These are phyloP conservation scores for Leptothorax acervorum DNA, from an alignment of 2,888 invertebrate genomes.

Conservation along the genomic window DNA sequence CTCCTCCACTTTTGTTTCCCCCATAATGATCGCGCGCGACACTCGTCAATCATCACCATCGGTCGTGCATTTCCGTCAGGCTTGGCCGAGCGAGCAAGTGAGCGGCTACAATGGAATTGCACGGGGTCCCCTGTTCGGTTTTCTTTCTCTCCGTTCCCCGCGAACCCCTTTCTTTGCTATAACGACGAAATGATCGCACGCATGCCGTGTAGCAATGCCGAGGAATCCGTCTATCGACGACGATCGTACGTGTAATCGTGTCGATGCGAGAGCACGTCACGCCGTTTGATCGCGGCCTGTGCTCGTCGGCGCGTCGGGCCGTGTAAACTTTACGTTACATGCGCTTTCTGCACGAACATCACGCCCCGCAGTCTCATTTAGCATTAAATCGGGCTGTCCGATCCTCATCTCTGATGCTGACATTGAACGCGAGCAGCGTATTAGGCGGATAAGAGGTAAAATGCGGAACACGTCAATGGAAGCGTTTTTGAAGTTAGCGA, in stretches of 20 bases:
- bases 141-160: not conserved
- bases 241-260: conserved; percentile 66
- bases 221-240: conserved; percentile 62
- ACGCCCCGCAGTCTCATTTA: conserved; percentile 24
- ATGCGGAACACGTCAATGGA: not conserved
- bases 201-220: conserved; percentile 27
- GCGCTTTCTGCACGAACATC: conserved; percentile 47
- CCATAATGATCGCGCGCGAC: conserved; percentile 63
- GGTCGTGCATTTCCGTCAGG: conserved; percentile 75
- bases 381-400: conserved; percentile 24
- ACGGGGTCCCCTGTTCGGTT: conserved; percentile 1
- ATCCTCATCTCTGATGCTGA: not conserved
- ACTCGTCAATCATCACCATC: conserved; percentile 70
- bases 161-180: not conserved
- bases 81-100: conserved; percentile 64
- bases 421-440: conserved; percentile 3
- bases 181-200: conserved; percentile 34
- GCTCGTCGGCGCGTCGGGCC: conserved; percentile 73
- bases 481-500: not conserved
- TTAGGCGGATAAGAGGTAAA: not conserved
- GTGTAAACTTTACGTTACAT: conserved; percentile 71
- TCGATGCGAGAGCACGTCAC: conserved; percentile 71
- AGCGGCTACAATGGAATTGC: conserved; percentile 55
- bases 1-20: conserved; percentile 42
- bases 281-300: conserved; percentile 69